phyloP scores from a whole-genome alignment of 2,888 invertebrate species.

The Carterocephalus palaemon region DNA sequence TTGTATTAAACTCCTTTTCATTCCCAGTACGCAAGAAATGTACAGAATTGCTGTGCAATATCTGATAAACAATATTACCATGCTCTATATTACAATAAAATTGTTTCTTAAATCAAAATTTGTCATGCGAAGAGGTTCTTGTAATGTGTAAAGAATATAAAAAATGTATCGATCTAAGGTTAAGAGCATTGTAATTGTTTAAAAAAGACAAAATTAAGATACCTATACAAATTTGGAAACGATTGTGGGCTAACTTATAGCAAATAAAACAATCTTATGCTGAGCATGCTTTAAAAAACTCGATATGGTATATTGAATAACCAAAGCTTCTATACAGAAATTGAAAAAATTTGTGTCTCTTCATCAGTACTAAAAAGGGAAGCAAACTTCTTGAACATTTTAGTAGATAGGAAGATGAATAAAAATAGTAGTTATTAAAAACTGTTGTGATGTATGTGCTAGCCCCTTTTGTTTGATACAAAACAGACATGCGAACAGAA shows the following conservation, averaged over 20 bases:
- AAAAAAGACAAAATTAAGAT: conserved; percentile 6
- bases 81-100: conserved; percentile 18
- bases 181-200: conserved; percentile 1
- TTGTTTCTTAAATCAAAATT: conserved; percentile 13
- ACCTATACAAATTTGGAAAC: neutral
- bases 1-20: conserved; percentile 10
- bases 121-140: conserved; percentile 18
- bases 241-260: conserved; percentile 6
- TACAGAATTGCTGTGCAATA: conserved; percentile 10
- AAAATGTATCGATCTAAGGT: conserved; percentile 4
- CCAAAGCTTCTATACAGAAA: conserved; percentile 21
- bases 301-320: conserved; percentile 2
- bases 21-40: conserved; percentile 8
- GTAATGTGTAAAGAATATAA: conserved; percentile 10
- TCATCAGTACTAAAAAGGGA: conserved; percentile 6
- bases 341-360: neutral
- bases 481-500: too few relatives aligned
- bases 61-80: conserved; percentile 14
- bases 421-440: too few relatives aligned
- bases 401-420: too few relatives aligned
- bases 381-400: neutral
- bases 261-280: conserved; percentile 18
- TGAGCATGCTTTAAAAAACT: conserved; percentile 16
- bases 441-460: too few relatives aligned
- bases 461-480: too few relatives aligned